Percentiles rank a stretch among this genome's conserved stretches.
phyloP scores from a whole-genome alignment of 2,797 vertebrate species.

The Bucorvus abyssinicus region DNA sequence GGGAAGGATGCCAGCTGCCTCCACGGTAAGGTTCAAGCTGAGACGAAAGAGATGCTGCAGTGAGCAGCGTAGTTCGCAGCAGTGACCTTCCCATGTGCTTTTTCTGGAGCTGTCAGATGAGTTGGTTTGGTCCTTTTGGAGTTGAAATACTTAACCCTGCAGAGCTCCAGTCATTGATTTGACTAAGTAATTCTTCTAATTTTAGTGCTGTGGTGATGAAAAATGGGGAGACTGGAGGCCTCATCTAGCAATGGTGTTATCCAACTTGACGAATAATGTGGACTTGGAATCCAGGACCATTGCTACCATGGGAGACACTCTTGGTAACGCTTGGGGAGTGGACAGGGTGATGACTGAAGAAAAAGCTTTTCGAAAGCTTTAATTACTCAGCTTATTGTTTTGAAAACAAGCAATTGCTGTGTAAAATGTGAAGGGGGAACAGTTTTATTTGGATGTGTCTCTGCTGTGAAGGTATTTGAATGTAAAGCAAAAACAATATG shows the following conservation, averaged over 20 bases:
- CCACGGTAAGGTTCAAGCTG: conserved; percentile 81
- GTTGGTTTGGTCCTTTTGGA: neutral
- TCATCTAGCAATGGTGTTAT: conserved; percentile 96
- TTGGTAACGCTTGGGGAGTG: conserved; percentile 79
- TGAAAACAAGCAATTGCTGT: neutral
- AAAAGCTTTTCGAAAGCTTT: neutral
- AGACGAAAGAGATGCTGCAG: neutral
- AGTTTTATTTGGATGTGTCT: neutral
- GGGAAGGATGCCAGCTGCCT: conserved; percentile 95
- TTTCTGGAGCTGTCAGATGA: neutral
- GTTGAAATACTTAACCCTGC: neutral
- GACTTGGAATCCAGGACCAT: conserved; percentile 92
- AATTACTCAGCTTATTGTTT: neutral
- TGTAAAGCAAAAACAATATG: neutral
- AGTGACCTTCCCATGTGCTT: neutral
- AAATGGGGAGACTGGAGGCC: conserved; percentile 99
- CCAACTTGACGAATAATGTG: conserved; percentile 89
- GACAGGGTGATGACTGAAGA: neutral
- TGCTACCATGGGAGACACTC: conserved; percentile 95
- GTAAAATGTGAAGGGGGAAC: neutral
- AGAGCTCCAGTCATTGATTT: neutral
- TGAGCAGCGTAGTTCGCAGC: neutral
- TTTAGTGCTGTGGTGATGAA: conserved; percentile 95
- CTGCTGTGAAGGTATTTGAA: neutral
- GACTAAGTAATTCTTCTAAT: conserved; percentile 36